These are phyloP conservation scores for Drosophila nigricruria DNA, from an alignment of 2,888 invertebrate genomes.

Conservation along the genomic window DNA sequence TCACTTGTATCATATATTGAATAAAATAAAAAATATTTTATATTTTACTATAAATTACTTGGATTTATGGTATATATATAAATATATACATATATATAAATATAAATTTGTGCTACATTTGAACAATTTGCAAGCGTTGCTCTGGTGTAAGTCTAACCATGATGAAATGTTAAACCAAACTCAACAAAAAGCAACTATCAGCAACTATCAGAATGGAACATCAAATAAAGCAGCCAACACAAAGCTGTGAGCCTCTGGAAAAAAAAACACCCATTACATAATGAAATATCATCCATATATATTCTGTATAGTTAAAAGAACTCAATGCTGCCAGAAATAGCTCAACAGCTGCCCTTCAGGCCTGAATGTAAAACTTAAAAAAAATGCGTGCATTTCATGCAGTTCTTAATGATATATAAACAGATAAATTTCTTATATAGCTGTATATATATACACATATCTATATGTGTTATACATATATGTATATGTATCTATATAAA, in stretches of 20 bases:
- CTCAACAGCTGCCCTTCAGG: background rate
- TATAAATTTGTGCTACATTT: too few relatives aligned
- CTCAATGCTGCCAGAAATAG: background rate
- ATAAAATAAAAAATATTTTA: too few relatives aligned
- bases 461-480: constrained; percentile 5
- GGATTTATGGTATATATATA: too few relatives aligned
- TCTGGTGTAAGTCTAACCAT: background rate
- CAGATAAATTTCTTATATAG: background rate
- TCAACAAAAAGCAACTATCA: background rate
- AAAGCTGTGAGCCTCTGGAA: too few relatives aligned
- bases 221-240: background rate
- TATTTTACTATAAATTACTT: too few relatives aligned
- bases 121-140: background rate
- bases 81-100: too few relatives aligned
- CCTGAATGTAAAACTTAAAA: background rate
- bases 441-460: background rate
- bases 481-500: constrained; percentile 7
- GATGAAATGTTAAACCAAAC: background rate
- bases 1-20: too few relatives aligned
- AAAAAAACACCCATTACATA: background rate
- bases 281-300: background rate
- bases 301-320: background rate
- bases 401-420: constrained; percentile 9
- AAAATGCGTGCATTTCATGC: constrained; percentile 1
- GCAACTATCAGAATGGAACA: too few relatives aligned